Percentiles rank a stretch among this genome's conserved stretches.
Evolutionary conservation across 2,797 vertebrate genomes (phyloP).

Genomic region (Syngnathus acus): DNA sequence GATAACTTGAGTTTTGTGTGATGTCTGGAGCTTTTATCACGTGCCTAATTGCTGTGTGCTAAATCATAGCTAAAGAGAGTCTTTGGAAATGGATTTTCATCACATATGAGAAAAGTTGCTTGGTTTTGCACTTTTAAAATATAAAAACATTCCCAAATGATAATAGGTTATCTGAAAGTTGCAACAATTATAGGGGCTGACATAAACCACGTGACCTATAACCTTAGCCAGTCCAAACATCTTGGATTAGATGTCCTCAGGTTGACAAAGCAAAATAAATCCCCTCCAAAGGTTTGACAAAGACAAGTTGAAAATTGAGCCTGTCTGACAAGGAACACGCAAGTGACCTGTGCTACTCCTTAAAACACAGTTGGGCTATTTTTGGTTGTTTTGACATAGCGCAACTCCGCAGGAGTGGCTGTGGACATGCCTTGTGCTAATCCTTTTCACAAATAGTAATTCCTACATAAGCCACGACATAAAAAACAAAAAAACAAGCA

Average conservation of each 20-base stretch:
- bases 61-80: slow-evolving; percentile 8
- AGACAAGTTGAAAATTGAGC: background rate
- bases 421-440: background rate
- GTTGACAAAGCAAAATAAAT: background rate
- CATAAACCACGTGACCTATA: background rate
- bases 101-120: background rate
- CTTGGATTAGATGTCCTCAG: background rate
- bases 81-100: background rate
- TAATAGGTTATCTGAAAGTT: background rate
- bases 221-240: slow-evolving; percentile 7
- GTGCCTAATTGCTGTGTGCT: slow-evolving; percentile 1
- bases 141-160: background rate
- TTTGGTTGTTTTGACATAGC: background rate
- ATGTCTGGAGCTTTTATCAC: slow-evolving; percentile 10
- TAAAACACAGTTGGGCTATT: background rate
- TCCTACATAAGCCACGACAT: background rate
- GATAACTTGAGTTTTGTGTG: slow-evolving; percentile 11
- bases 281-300: background rate
- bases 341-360: background rate
- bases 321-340: background rate
- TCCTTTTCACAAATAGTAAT: background rate
- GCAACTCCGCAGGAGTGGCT: background rate
- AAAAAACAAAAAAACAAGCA: background rate
- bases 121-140: background rate
- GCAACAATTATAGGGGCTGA: background rate